phyloP scores from a whole-genome alignment of 2,888 invertebrate species.

The Philereme vetulata region DNA sequence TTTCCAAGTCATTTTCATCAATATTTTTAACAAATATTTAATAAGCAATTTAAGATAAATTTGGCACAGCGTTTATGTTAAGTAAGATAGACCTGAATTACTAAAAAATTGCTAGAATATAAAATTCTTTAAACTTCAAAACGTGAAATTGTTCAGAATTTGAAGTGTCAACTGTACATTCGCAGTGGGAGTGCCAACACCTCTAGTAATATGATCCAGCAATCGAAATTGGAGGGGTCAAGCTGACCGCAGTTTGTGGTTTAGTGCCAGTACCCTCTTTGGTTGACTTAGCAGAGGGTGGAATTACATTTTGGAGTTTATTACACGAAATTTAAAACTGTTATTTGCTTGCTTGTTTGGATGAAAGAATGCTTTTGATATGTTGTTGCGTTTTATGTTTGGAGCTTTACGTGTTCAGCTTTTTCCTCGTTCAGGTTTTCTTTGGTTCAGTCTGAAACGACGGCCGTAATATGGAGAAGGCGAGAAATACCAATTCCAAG shows the following conservation, averaged over 20 bases:
- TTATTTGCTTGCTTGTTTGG: background rate
- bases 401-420: background rate
- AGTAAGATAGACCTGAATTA: background rate
- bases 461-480: too few relatives aligned
- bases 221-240: slow-evolving; percentile 65
- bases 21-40: background rate
- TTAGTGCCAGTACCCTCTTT: slow-evolving; percentile 13
- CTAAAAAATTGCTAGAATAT: background rate
- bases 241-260: slow-evolving; percentile 66
- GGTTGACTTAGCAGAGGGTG: slow-evolving; percentile 25
- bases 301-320: slow-evolving; percentile 21
- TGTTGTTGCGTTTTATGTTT: background rate
- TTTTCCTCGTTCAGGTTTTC: too few relatives aligned
- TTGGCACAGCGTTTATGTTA: background rate
- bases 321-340: background rate
- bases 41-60: background rate
- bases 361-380: slow-evolving; percentile 1
- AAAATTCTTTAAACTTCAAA: background rate
- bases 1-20: background rate
- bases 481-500: too few relatives aligned
- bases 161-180: slow-evolving; percentile 42
- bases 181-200: slow-evolving; percentile 65
- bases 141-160: background rate
- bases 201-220: slow-evolving; percentile 70
- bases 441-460: too few relatives aligned